Evolutionary conservation across 1,140 invertebrate species (phyloP), one percentile per base, ranked within the genome.

Genomic region (Elymnias hypermnestra): DNA sequence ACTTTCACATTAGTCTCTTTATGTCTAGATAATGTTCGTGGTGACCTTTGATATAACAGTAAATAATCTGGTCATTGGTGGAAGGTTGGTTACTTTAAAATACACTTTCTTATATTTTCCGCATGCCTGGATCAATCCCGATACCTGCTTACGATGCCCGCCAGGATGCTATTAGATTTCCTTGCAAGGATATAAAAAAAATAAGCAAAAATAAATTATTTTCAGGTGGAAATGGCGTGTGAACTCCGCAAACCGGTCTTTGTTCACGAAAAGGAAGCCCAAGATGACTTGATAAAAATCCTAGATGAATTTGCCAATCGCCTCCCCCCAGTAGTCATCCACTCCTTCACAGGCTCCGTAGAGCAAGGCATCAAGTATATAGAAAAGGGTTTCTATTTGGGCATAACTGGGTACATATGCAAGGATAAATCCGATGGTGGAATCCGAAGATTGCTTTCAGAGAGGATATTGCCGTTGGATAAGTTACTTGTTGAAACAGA

Each of bases 391-490:
- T 94, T 93, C 82, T 97, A 98, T 29, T 29, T 84, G 10, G 77
- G 73, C 5, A 83, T 88, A 75, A 77, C 70, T 88, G 94, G 95
- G 9, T 96, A 95, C 72, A 83, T 97, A n/a, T 96, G 95, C 87
- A 97, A 97, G 88, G 96, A 98, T 65, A 97, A 96, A 86, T 94
- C 94, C 8, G 95, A 96, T 60, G 92, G 93, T 56, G 96, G 96
- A 8, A 92, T 98, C 3, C 87, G 96, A 43, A 91, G 94, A 66
- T 84, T 97, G 33, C 74, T 98, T 7, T 92, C 95, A 22, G 92
- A 94, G 64, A 91, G 93, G 41, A 87, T 91, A 13, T 87, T 97
- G 60, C 94, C 96, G 1, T 69, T 98, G 52, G 95, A 98, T 59
- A 90, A 90, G 73, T 85, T 98, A 36, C 72, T 98, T 18, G 91